phyloP scores from a whole-genome alignment of 2,113 vertebrate species.

The Spheniscus mendiculus region DNA sequence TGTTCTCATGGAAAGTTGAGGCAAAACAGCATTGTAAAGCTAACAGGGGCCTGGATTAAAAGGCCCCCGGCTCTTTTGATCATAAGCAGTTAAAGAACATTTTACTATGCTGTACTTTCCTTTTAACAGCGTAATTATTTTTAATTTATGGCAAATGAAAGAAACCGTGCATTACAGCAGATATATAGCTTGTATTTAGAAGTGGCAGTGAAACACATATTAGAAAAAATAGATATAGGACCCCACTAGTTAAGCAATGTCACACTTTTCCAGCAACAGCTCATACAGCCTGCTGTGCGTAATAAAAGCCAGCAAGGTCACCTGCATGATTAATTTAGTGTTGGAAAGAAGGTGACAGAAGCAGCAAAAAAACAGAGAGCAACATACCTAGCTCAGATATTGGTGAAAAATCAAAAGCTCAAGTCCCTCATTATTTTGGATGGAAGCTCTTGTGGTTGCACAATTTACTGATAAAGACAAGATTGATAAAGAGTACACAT shows the following conservation, averaged over 20 bases:
- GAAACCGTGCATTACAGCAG: not conserved
- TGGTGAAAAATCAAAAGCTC: not conserved
- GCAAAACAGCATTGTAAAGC: not conserved
- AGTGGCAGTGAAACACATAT: not conserved
- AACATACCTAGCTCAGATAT: not conserved
- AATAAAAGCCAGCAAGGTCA: conserved; percentile 47
- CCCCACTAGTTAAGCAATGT: not conserved
- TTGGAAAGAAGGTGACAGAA: conserved; percentile 4
- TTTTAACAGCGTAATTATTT: not conserved
- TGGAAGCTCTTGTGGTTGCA: not conserved
- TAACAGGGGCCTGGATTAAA: not conserved
- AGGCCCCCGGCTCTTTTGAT: not conserved
- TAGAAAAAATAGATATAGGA: not conserved
- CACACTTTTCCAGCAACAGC: not conserved
- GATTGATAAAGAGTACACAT: not conserved
- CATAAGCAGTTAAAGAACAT: not conserved
- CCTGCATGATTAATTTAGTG: conserved; percentile 27
- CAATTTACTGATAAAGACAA: conserved; percentile 14
- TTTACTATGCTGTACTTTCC: not conserved
- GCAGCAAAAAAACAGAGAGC: not conserved
- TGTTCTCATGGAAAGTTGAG: not conserved
- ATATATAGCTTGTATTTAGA: not conserved
- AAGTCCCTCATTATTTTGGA: not conserved
- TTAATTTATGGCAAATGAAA: not conserved
- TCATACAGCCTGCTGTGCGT: not conserved